Conservation (phyloP, 2,797 vertebrate species). For the Hapalemur alaotrensis region DNA sequence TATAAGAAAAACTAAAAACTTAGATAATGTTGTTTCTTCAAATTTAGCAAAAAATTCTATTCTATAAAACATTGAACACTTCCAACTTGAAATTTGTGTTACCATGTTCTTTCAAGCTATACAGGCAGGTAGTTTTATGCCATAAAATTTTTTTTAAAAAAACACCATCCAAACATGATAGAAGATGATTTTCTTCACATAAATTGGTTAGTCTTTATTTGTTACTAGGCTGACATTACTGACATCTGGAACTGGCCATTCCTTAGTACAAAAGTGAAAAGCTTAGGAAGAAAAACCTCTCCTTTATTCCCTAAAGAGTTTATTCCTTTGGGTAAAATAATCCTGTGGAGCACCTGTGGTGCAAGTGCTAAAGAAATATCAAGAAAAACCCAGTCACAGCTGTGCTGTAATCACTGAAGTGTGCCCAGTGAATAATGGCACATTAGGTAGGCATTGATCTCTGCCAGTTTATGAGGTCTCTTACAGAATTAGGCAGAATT, state of each 20-base stretch:
- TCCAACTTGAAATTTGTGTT: background rate
- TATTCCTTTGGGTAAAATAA: constrained; percentile 78
- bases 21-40: background rate
- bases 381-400: constrained; percentile 73
- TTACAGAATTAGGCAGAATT: constrained; percentile 78
- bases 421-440: constrained; percentile 83
- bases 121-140: background rate
- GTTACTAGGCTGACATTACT: background rate
- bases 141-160: background rate
- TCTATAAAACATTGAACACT: background rate
- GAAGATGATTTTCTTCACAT: background rate
- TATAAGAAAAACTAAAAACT: background rate
- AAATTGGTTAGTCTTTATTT: background rate
- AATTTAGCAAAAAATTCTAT: background rate
- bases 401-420: constrained; percentile 79
- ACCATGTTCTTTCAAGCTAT: background rate
- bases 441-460: constrained; percentile 86
- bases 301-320: constrained; percentile 69
- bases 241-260: constrained; percentile 50
- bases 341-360: constrained; percentile 78
- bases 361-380: constrained; percentile 67
- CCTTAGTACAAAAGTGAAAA: constrained; percentile 57
- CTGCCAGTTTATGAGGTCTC: constrained; percentile 83
- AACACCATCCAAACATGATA: background rate
- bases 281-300: constrained; percentile 48